These are phyloP conservation scores for Leptosomus discolor DNA, from an alignment of 2,113 vertebrate genomes.

Conservation along the genomic window DNA sequence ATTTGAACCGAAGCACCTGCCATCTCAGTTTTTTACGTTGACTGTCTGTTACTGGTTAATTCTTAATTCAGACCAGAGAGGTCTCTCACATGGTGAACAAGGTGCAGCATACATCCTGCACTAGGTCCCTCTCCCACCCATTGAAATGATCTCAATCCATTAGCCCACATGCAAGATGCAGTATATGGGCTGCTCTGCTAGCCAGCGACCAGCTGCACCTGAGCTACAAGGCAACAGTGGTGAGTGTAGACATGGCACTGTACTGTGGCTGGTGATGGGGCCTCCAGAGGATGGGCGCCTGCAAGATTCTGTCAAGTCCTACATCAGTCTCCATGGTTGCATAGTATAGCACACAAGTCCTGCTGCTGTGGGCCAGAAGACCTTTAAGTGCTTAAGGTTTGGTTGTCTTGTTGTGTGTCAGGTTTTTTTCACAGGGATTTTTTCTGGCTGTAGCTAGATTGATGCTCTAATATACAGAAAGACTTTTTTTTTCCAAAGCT, in stretches of 20 bases:
- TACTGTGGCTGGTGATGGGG: fast-evolving
- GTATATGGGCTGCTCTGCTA: background rate
- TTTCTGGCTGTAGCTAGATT: background rate
- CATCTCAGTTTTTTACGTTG: background rate
- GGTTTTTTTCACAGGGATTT: background rate
- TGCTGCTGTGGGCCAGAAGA: background rate
- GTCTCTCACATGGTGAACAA: background rate
- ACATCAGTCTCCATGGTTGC: background rate
- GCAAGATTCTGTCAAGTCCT: background rate
- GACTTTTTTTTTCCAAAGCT: background rate
- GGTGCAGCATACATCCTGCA: background rate
- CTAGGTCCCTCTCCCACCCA: background rate
- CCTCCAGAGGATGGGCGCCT: background rate
- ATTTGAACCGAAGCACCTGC: background rate
- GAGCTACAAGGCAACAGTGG: background rate
- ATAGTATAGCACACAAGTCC: background rate
- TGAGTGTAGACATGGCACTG: fast-evolving
- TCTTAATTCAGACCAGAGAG: background rate
- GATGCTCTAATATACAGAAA: background rate
- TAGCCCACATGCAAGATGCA: fast-evolving
- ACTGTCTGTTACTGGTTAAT: background rate
- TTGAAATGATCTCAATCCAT: too few relatives aligned
- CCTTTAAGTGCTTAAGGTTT: background rate
- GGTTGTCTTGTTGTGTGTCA: background rate
- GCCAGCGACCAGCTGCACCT: background rate